A percentile compares a stretch with the other conserved stretches of the same genome.
phyloP scores from a whole-genome alignment of 2,113 vertebrate species.

The Synodontis membranacea region DNA sequence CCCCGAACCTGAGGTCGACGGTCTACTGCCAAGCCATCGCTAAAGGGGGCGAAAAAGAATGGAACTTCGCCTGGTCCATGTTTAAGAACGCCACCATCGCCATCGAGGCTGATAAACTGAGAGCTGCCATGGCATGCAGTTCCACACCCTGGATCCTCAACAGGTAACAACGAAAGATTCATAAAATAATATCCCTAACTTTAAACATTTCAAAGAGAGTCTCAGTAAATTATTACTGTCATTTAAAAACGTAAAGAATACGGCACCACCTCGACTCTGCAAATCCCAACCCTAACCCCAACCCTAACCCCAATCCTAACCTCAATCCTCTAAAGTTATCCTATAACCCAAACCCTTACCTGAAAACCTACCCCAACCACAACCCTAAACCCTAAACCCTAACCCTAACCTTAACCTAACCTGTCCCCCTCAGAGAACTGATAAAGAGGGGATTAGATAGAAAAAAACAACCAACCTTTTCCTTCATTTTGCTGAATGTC shows the following conservation, averaged over 20 bases:
- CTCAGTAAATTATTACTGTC: background rate
- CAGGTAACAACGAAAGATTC: conserved; percentile 68
- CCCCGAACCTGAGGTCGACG: conserved; percentile 81
- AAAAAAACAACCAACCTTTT: background rate
- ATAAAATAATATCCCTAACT: background rate
- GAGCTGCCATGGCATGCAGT: conserved; percentile 81
- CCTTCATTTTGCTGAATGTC: too few species aligned
- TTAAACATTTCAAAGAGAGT: background rate
- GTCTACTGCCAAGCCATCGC: conserved; percentile 89
- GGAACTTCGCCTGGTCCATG: conserved; percentile 81
- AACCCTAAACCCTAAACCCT: too few species aligned
- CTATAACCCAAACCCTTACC: too few species aligned
- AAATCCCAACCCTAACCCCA: too few species aligned
- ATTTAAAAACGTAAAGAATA: background rate
- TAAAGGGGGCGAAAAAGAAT: conserved; percentile 72
- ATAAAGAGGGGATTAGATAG: background rate
- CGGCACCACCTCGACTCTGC: background rate
- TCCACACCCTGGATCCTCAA: conserved; percentile 81
- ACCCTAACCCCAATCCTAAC: too few species aligned
- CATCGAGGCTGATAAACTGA: conserved; percentile 84
- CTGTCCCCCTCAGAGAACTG: background rate
- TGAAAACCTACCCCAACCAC: too few species aligned
- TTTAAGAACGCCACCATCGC: conserved; percentile 69
- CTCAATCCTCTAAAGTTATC: too few species aligned
- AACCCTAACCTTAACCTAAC: too few species aligned